Base-by-base conservation (phyloP, 2,888 invertebrate species). In the Drosophila nigritarsus region DNA sequence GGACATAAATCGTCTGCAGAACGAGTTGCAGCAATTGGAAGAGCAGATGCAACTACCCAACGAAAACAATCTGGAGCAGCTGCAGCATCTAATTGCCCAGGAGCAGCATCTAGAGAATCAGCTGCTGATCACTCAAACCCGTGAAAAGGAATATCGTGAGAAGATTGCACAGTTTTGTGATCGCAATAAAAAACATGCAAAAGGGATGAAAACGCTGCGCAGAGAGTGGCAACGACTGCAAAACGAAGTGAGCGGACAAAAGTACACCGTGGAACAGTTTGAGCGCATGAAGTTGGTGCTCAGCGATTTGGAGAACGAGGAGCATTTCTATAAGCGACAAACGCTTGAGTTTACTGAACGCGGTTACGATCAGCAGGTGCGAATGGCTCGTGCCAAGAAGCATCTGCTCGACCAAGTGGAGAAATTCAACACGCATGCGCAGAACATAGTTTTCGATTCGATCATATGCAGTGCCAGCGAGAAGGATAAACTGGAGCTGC, bases 321-420 rank as follows among this genome's bases (percentile, higher is more conserved):
- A 88, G 29, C 70, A 87, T 18, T 84, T 83, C 24, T 82, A 90
- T 49, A 78, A 87, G 2, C 81, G 89, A 2, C 73, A 91, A 2
- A 36, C 87, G 8, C 71, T 78, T 11, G 90, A 91, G 13, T 60
- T 92, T 2, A 64, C 82, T 9, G 84, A 90, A 18, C 82, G 79
- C n/a, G 78, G 86, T 50, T 78, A 90, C 42, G 81, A 90, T 53
- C 87, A 89, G 65, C 92, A 91, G 64, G 84, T 92, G 6, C 62
- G 77, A 6, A 68, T 90, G 36, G 73, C 92, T 0, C 83, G 91
- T 4, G 78, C 83, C 18, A 89, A 90, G 32, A 90, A 91, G 15
- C 82, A 89, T 34, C 63, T 92, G 15, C 78, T 88, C 1, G 91
- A 91, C 40, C 75, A 80, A 56, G 79, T 91, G 6, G 85, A 86